Evolutionary conservation across 2,113 vertebrate genomes (phyloP).

Genomic region (Percopsis transmontana): DNA sequence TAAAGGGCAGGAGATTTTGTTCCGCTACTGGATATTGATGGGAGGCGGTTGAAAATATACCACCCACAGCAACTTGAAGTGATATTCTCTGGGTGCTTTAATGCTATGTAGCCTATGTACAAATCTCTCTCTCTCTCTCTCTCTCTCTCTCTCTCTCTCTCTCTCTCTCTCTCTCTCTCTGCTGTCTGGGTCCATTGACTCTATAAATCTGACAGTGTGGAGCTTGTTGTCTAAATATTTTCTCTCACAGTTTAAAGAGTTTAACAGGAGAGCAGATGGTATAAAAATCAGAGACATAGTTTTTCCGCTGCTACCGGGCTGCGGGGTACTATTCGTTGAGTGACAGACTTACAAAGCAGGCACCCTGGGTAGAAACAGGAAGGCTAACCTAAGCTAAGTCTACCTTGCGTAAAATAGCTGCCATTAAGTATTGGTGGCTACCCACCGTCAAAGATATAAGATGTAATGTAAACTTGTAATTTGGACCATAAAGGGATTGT

Average conservation of each 20-base stretch:
- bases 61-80: no score
- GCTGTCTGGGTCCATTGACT: slow-evolving; percentile 51
- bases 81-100: no score
- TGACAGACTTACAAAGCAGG: slow-evolving; percentile 32
- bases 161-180: slow-evolving; percentile 11
- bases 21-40: no score
- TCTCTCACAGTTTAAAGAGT: slow-evolving; percentile 67
- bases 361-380: slow-evolving; percentile 18
- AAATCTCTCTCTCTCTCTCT: background rate
- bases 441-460: no score
- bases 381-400: background rate
- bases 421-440: background rate
- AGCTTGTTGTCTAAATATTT: slow-evolving; percentile 75
- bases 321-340: background rate
- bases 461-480: no score
- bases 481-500: no score
- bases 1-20: no score
- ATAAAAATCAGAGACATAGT: slow-evolving; percentile 53
- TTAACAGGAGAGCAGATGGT: slow-evolving; percentile 62
- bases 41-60: no score
- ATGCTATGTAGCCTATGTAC: no score
- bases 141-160: slow-evolving; percentile 9
- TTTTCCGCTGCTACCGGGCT: slow-evolving; percentile 49
- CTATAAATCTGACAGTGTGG: slow-evolving; percentile 56
- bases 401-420: slow-evolving; percentile 29